Percentiles rank a stretch among this genome's conserved stretches.
Evolutionary conservation across 2,888 invertebrate species (phyloP).

Genomic region (Drosophila borealis): DNA sequence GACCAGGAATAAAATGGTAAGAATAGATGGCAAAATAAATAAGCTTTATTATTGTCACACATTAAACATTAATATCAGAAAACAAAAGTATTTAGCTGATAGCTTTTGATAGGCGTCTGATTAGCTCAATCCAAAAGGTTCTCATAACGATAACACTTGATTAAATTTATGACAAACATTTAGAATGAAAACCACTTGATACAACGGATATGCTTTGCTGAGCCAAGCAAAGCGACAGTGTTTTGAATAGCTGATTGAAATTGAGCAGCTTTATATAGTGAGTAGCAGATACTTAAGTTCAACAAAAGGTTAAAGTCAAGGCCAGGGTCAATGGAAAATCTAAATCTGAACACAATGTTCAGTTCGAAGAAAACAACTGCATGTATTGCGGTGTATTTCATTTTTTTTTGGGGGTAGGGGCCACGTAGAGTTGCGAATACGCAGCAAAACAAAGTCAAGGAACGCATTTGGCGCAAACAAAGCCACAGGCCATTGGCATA

Average conservation of each 20-base stretch:
- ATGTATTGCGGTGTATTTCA: constrained; percentile 18
- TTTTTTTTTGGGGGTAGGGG: background rate
- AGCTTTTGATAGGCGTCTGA: background rate
- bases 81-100: too few relatives aligned
- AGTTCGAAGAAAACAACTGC: constrained; percentile 31
- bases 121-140: background rate
- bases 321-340: constrained; percentile 24
- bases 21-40: too few relatives aligned
- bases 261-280: constrained; percentile 7
- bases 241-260: background rate
- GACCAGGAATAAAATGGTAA: too few relatives aligned
- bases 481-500: constrained; percentile 75
- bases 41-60: too few relatives aligned
- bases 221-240: background rate
- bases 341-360: constrained; percentile 18
- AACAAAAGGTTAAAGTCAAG: constrained; percentile 38
- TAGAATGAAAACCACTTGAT: constrained; percentile 7
- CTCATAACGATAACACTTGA: constrained; percentile 14
- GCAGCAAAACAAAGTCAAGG: constrained; percentile 55
- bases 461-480: constrained; percentile 68
- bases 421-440: background rate
- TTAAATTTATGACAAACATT: constrained; percentile 5
- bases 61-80: too few relatives aligned
- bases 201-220: background rate
- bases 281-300: background rate